Conservation (phyloP, 1,140 invertebrate genomes). For the Thaumatotibia leucotreta region DNA sequence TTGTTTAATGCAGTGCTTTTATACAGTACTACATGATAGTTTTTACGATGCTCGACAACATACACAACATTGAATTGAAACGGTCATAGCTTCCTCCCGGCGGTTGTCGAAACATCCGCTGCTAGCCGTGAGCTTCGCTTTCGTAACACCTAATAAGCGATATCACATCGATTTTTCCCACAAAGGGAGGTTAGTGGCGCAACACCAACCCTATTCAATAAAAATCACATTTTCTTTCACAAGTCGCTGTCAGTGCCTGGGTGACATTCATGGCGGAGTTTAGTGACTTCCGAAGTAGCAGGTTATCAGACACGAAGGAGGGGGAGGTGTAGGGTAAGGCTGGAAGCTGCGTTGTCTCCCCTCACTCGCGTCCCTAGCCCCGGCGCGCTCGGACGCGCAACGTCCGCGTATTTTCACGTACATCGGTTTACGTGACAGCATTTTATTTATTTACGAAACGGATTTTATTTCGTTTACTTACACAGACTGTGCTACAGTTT, state of each 20-base stretch:
- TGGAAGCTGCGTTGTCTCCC: slow-evolving; percentile 60
- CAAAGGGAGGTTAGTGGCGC: slow-evolving; percentile 42
- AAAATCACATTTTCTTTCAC: slow-evolving; percentile 69
- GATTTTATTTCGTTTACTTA: slow-evolving; percentile 43
- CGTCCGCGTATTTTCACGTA: slow-evolving; percentile 25
- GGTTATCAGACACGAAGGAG: slow-evolving; percentile 62
- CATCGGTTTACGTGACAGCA: slow-evolving; percentile 19
- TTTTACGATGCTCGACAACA: slow-evolving; percentile 21
- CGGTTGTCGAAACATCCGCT: neutral
- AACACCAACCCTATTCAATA: slow-evolving; percentile 62
- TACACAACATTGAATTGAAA: too few relatives aligned
- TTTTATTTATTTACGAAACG: slow-evolving; percentile 36
- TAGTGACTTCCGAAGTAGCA: slow-evolving; percentile 74
- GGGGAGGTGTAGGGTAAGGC: slow-evolving; percentile 39
- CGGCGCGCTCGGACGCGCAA: slow-evolving; percentile 52
- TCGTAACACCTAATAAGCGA: slow-evolving; percentile 45
- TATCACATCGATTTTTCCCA: slow-evolving; percentile 56
- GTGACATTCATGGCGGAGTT: slow-evolving; percentile 68
- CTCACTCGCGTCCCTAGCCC: slow-evolving; percentile 56
- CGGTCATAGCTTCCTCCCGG: neutral
- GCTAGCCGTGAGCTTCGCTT: slow-evolving; percentile 34
- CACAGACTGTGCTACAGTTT: slow-evolving; percentile 24
- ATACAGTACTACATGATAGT: too few relatives aligned
- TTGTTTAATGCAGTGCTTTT: too few relatives aligned
- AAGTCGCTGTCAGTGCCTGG: slow-evolving; percentile 56